A percentile compares a stretch with the other conserved stretches of the same genome.
These are phyloP conservation scores for Macrotis lagotis DNA, from an alignment of 2,113 vertebrate species.

Conservation along the genomic window DNA sequence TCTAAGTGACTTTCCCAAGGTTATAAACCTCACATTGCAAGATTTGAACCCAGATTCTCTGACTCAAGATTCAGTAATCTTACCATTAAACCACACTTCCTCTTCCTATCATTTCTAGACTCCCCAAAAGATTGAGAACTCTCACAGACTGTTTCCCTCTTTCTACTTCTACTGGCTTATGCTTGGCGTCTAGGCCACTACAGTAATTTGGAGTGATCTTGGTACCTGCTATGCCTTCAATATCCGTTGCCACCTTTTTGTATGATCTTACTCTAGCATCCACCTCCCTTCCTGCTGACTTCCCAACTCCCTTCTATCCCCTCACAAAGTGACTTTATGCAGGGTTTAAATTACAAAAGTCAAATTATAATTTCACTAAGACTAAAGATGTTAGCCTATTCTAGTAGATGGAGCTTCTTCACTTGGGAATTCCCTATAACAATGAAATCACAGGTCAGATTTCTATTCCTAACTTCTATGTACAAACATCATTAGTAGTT, in stretches of 20 bases:
- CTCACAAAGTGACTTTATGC: neutral
- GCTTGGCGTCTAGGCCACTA: neutral
- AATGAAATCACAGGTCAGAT: neutral
- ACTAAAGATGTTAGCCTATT: neutral
- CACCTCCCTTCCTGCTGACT: neutral
- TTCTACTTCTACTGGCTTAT: neutral
- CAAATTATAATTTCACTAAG: neutral
- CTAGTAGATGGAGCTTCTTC: neutral
- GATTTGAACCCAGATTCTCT: neutral
- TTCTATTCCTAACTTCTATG: neutral
- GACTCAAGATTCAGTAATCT: neutral
- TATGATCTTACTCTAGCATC: neutral
- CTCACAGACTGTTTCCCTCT: neutral
- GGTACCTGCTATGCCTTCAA: neutral
- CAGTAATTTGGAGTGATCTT: neutral
- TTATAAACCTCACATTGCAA: neutral
- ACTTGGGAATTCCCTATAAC: neutral
- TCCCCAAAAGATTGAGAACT: neutral
- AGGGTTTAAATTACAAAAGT: neutral
- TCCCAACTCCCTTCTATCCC: neutral
- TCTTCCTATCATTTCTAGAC: neutral
- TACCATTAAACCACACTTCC: neutral
- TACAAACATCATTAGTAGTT: neutral
- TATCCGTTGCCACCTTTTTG: neutral
- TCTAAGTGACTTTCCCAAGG: neutral